Evolutionary conservation across 2,888 invertebrate genomes (phyloP).

Genomic region (Eumacrocentrus americanus): DNA sequence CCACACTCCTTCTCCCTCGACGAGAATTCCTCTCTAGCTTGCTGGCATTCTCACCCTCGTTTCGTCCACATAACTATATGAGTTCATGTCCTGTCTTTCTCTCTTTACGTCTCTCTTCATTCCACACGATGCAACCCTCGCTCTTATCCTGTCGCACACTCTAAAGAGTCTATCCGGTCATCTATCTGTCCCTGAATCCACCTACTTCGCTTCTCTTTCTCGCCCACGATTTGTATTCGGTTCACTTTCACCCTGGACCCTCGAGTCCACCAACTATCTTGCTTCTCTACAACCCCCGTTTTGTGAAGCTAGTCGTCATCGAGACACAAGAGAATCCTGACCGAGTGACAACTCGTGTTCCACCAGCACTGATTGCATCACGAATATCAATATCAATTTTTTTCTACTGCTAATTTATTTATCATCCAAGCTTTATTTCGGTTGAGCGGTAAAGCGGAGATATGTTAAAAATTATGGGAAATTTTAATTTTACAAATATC

Average conservation of each 20-base stretch:
- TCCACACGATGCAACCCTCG: conserved; percentile 4
- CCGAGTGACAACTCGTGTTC: conserved; percentile 38
- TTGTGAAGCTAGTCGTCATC: conserved; percentile 41
- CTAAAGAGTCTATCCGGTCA: conserved; percentile 30
- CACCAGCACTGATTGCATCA: conserved; percentile 32
- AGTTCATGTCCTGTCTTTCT: conserved; percentile 10
- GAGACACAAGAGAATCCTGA: conserved; percentile 35
- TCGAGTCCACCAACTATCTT: conserved; percentile 9
- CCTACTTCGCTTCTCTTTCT: conserved; percentile 24
- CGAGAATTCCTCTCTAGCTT: conserved; percentile 28
- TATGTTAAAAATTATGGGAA: neutral
- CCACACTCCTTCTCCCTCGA: conserved; percentile 53
- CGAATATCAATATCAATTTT: neutral
- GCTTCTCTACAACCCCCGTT: neutral
- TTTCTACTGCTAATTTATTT: neutral
- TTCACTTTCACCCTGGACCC: conserved; percentile 35
- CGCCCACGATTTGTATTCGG: conserved; percentile 38
- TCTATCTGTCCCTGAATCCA: conserved; percentile 28
- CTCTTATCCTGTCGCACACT: conserved; percentile 25
- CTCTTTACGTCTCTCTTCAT: conserved; percentile 5
- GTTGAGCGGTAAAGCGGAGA: neutral
- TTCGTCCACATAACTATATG: neutral
- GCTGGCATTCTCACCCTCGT: conserved; percentile 23
- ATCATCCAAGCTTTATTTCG: neutral
- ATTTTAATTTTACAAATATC: neutral